Conservation (phyloP, 1,140 invertebrate species). For the Drosophila obscura region DNA sequence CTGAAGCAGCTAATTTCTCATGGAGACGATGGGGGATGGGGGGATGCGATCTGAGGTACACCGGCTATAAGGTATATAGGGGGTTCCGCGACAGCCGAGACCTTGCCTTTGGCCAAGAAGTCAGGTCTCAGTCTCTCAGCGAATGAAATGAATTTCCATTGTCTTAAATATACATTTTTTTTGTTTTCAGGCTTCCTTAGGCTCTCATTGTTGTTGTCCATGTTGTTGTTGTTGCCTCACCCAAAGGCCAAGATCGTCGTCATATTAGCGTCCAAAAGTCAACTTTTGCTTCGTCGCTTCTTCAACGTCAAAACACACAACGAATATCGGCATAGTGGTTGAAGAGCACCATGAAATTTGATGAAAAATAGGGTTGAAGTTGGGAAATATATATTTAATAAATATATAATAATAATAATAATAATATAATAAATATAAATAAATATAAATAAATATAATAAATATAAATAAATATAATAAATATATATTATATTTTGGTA, state of each 20-base stretch:
- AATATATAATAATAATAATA: no score
- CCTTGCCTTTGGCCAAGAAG: slow-evolving; percentile 74
- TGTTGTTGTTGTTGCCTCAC: slow-evolving; percentile 54
- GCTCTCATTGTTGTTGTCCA: slow-evolving; percentile 33
- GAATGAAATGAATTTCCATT: slow-evolving; percentile 76
- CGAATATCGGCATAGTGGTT: slow-evolving; percentile 19
- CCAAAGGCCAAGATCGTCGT: slow-evolving; percentile 80
- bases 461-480: no score
- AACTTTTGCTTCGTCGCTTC: slow-evolving; percentile 64
- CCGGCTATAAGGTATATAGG: no score
- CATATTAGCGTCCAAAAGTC: slow-evolving; percentile 80
- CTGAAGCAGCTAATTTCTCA: slow-evolving; percentile 80
- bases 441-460: no score
- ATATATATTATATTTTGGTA: no score
- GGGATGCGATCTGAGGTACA: slow-evolving; percentile 1
- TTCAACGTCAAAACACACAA: slow-evolving; percentile 26
- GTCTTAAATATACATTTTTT: slow-evolving; percentile 54
- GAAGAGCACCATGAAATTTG: not conserved
- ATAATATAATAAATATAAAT: no score
- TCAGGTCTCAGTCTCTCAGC: slow-evolving; percentile 33
- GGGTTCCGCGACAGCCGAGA: slow-evolving; percentile 20
- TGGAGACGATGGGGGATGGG: slow-evolving; percentile 39
- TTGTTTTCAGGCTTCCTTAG: slow-evolving; percentile 52
- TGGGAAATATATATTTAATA: not conserved
- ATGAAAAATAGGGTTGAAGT: no score